These are phyloP conservation scores for Stenotaenia linearis DNA, from an alignment of 2,888 invertebrate genomes.

Conservation along the genomic window DNA sequence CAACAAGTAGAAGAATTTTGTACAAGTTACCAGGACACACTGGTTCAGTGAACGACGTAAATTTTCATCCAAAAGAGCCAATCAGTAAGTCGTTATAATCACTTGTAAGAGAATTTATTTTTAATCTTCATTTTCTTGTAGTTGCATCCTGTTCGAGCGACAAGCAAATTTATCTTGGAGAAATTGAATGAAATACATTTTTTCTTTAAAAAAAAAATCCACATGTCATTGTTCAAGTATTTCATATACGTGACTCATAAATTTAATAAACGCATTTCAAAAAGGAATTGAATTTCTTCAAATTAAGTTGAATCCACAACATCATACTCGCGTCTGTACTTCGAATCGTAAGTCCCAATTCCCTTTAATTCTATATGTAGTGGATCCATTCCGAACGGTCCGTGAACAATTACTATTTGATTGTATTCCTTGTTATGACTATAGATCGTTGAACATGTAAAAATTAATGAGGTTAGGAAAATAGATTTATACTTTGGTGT, in stretches of 20 bases:
- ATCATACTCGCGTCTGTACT: neutral
- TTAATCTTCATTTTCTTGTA: conserved; percentile 50
- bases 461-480: neutral
- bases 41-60: conserved; percentile 93
- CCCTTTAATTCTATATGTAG: neutral
- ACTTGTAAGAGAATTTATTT: neutral
- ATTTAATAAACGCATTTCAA: neutral
- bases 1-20: conserved; percentile 78
- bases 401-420: neutral
- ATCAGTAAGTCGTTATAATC: conserved; percentile 54
- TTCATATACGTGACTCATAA: neutral
- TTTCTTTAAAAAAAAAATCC: neutral
- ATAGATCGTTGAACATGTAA: neutral
- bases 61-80: conserved; percentile 90
- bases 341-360: neutral
- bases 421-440: neutral
- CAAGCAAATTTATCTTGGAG: conserved; percentile 90
- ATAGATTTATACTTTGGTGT: neutral
- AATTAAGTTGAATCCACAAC: neutral
- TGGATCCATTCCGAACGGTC: neutral
- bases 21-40: conserved; percentile 98
- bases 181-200: conserved; percentile 63
- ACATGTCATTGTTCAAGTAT: neutral
- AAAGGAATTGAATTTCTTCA: too few relatives aligned
- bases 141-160: conserved; percentile 91